A percentile compares a stretch with the other conserved stretches of the same genome.
Conservation (phyloP, 1,140 invertebrate species). For the Megalonaias nervosa region DNA sequence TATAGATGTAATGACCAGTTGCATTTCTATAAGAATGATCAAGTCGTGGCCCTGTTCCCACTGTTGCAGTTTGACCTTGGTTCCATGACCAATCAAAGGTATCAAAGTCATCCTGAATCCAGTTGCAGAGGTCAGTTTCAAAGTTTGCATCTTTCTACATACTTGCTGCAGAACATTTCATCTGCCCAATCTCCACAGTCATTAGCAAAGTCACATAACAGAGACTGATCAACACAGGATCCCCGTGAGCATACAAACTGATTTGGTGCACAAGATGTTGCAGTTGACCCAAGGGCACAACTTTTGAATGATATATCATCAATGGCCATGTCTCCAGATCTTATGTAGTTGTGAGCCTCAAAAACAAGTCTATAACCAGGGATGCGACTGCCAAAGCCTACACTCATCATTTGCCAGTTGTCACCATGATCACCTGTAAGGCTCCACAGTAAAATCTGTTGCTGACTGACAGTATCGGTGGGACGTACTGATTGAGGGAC, state of each 20-base stretch:
- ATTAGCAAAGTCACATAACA: slow-evolving; percentile 58
- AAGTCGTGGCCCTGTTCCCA: slow-evolving; percentile 54
- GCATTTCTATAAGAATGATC: slow-evolving; percentile 63
- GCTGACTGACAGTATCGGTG: slow-evolving; percentile 9
- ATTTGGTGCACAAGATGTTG: slow-evolving; percentile 33
- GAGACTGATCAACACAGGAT: slow-evolving; percentile 49
- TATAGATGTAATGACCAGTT: slow-evolving; percentile 83
- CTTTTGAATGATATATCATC: slow-evolving; percentile 64
- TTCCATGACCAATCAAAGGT: slow-evolving; percentile 61
- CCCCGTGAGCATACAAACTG: slow-evolving; percentile 58
- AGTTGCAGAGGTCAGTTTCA: slow-evolving; percentile 61
- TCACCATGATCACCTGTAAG: slow-evolving; percentile 45
- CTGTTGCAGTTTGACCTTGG: slow-evolving; percentile 48
- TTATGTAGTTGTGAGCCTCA: slow-evolving; percentile 44
- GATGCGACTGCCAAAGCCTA: slow-evolving; percentile 37
- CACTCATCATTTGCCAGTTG: slow-evolving; percentile 56
- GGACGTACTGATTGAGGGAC: slow-evolving; percentile 44
- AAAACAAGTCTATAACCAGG: slow-evolving; percentile 51
- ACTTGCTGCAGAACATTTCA: slow-evolving; percentile 52
- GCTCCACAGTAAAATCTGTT: slow-evolving; percentile 43
- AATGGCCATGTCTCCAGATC: slow-evolving; percentile 60
- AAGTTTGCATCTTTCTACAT: slow-evolving; percentile 59
- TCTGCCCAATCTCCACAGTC: slow-evolving; percentile 62
- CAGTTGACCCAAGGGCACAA: slow-evolving; percentile 43
- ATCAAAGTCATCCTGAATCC: slow-evolving; percentile 58